These are phyloP conservation scores for Melieria omissa DNA, from an alignment of 2,888 invertebrate genomes.

Conservation along the genomic window DNA sequence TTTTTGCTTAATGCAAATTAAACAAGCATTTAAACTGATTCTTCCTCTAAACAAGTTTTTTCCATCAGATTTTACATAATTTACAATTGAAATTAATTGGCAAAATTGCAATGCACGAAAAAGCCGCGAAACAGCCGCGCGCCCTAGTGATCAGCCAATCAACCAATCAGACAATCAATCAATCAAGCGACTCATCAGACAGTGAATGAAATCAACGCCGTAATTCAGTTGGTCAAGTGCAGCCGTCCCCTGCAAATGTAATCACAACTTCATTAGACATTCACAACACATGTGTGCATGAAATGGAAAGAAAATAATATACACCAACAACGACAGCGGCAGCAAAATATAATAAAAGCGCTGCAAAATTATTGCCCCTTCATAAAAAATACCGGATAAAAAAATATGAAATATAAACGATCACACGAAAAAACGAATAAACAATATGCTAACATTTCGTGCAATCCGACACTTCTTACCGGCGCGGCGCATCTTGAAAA, in stretches of 20 bases:
- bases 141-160: constrained; percentile 1
- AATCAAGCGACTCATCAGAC: constrained; percentile 6
- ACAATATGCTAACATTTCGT: too few relatives aligned
- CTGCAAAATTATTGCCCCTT: too few relatives aligned
- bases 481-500: too few relatives aligned
- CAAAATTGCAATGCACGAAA: not conserved
- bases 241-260: constrained; percentile 47
- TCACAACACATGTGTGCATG: constrained; percentile 52
- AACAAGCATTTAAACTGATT: too few relatives aligned
- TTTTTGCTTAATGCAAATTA: too few relatives aligned
- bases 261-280: constrained; percentile 56
- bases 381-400: too few relatives aligned
- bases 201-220: not conserved
- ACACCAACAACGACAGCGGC: not conserved
- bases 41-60: too few relatives aligned
- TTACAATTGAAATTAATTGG: not conserved
- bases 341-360: too few relatives aligned
- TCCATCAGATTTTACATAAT: not conserved
- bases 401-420: too few relatives aligned
- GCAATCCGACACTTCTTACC: too few relatives aligned
- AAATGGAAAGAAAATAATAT: constrained; percentile 29
- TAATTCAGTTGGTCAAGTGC: constrained; percentile 56
- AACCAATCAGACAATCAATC: constrained; percentile 12
- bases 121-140: not conserved
- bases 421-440: too few relatives aligned